Base-by-base conservation (phyloP, 2,113 vertebrate genomes). In the Crocuta crocuta region DNA sequence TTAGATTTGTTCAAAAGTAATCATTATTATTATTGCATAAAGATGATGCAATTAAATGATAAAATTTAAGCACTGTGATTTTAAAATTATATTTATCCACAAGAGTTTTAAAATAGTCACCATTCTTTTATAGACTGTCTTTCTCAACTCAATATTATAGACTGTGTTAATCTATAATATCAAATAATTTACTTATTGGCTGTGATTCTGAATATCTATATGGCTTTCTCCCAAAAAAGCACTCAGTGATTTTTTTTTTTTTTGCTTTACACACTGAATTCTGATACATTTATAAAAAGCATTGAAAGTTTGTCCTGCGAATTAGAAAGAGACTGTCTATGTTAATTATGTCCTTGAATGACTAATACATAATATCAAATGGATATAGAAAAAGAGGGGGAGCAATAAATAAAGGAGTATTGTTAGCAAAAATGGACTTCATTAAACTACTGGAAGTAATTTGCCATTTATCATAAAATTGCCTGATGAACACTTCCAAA, bases 171-270 rank as follows among this genome's bases (percentile, higher is more conserved):
- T 39, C 17, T 96, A 43, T 66, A 95, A 63, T 39, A 83, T 80
- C 12, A 65, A 45, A 65, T 7, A 84, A 35, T 97, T 98, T 85
- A 95, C 9, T 88, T 82, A 61, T n/a, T 96, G 95, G 31, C 31
- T 96, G 61, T 33, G 1, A 45, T 84, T 97, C 80, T 97, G n/a
- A 92, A 70, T 79, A 26, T 65, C 10, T 81, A 39, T 45, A 66
- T 98, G 95, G 31, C 94, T 95, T 23, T 97, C n/a, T 97, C 17
- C 35, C 48, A 97, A n/a, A 26, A 98, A 98, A 97, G 0, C 13
- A 93, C 33, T 96, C 70, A 92, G 10, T 28, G 23, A 1, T 35
- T 94, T 93, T 43, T 50, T 31, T 48, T 74, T 48, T 76, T 94
- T 71, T 93, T 61, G 61, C 7, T 58, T 90, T 94, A 45, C 24